These are phyloP conservation scores for Otolemur crassicaudatus DNA, from an alignment of 2,797 vertebrate species.

Conservation along the genomic window DNA sequence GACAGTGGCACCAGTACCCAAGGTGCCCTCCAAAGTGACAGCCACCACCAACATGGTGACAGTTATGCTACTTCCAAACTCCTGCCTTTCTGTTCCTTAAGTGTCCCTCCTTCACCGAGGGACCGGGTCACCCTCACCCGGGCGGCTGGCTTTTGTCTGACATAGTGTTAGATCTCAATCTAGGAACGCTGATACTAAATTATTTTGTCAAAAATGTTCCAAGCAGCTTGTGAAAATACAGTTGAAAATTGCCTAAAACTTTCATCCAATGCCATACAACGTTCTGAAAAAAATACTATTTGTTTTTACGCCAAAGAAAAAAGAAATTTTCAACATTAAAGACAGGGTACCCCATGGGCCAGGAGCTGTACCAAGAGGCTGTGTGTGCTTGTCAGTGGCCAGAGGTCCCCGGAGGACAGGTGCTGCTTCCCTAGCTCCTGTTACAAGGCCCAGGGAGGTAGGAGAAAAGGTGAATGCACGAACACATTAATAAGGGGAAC, in stretches of 20 bases:
- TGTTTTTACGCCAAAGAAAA: not conserved
- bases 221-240: not conserved
- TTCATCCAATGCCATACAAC: not conserved
- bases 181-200: not conserved
- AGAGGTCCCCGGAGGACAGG: not conserved
- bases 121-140: not conserved
- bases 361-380: no score
- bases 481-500: not conserved
- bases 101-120: not conserved
- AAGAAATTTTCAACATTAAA: not conserved
- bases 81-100: not conserved
- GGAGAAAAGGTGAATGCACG: not conserved
- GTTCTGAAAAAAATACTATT: not conserved
- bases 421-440: not conserved
- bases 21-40: not conserved
- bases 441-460: not conserved
- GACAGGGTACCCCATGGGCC: no score
- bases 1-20: not conserved
- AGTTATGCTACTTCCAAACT: no score
- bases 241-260: not conserved
- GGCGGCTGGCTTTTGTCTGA: not conserved
- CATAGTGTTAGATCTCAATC: not conserved
- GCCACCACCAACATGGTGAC: not conserved
- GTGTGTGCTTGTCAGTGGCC: fast-evolving
- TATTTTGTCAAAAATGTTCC: not conserved